Base-by-base conservation (phyloP, 2,888 invertebrate genomes). In the Linnaemya vulpina region DNA sequence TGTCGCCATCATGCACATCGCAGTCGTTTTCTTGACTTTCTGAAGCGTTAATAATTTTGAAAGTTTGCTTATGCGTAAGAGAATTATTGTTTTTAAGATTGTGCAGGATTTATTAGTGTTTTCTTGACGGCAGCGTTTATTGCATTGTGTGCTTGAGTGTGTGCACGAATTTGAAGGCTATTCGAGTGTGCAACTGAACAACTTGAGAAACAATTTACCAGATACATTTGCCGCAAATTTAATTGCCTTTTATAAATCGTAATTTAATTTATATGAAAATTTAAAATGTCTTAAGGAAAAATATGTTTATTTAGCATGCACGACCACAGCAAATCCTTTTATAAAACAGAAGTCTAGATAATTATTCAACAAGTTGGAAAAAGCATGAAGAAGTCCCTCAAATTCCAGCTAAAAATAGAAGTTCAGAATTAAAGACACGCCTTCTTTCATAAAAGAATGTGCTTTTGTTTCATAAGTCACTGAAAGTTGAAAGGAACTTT, bases 21-120 rank as follows among this genome's bases (percentile, higher is more conserved):
- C 40, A 15, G 22, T 60, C 43, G 40, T 46, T 43, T 35, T 51
- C 49, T 22, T 38, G 25, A 38, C 58, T 67, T 40, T 17, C 30
- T 71, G 49, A 71, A 71, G 71, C 84, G 71, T 75, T 63, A 75
- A 84, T 80, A 83, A 70, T 74, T 73, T 77, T 60, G 62, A 84
- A 86, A 80, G 75, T 86, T 87, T 84, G 71, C 80, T 84, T 74
- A 80, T 80, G 79, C 80, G 80, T 80, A 75, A 79, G 80, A 86
- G 86, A 86, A 87, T 87, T 87, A 87, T 87, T 84, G 80, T 68
- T 83, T 62, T 63, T 43, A n/a, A 86, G 82, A 87, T 86, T 86
- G 76, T 38, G 38, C 10, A 73, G 67, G 51, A 71, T 83, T 83
- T 83, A 82, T 82, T 55, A 79, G 67, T 58, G 53, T 73, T 81